Percentiles rank a stretch among this genome's conserved stretches.
Evolutionary conservation across 2,113 vertebrate genomes (phyloP).

Genomic region (Hippotragus niger): DNA sequence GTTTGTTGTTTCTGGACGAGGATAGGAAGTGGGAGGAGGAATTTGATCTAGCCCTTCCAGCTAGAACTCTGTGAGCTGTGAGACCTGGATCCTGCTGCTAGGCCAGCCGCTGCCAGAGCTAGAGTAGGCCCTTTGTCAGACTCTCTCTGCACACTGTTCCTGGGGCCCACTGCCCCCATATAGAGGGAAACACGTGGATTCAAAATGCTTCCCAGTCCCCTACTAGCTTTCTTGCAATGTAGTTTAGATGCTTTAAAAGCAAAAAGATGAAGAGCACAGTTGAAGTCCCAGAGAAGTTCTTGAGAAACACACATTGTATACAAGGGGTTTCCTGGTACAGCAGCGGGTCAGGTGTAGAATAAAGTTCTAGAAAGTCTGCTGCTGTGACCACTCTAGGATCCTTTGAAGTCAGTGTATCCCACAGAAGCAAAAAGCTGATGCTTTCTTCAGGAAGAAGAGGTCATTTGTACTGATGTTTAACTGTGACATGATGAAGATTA

Average conservation of each 20-base stretch:
- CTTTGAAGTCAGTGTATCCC: background rate
- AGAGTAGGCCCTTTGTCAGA: background rate
- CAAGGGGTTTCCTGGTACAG: background rate
- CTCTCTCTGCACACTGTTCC: background rate
- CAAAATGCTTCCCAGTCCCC: background rate
- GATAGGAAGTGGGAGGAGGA: conserved; percentile 15
- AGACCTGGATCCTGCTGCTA: background rate
- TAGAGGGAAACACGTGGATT: background rate
- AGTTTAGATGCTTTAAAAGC: conserved; percentile 17
- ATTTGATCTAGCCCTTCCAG: conserved; percentile 38
- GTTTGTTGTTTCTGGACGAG: conserved; percentile 46
- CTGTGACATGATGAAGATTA: background rate
- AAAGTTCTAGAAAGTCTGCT: background rate
- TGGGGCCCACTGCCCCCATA: background rate
- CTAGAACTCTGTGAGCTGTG: background rate
- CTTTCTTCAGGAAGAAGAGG: conserved; percentile 28
- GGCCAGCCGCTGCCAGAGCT: background rate
- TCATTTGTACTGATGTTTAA: background rate
- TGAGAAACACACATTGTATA: background rate
- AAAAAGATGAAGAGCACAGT: background rate
- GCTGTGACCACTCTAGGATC: background rate
- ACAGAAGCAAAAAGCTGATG: background rate
- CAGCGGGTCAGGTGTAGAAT: background rate
- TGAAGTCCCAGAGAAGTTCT: background rate
- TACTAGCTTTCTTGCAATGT: background rate